Conservation (phyloP, 2,888 invertebrate genomes). For the Taphrorychus bicolor region DNA sequence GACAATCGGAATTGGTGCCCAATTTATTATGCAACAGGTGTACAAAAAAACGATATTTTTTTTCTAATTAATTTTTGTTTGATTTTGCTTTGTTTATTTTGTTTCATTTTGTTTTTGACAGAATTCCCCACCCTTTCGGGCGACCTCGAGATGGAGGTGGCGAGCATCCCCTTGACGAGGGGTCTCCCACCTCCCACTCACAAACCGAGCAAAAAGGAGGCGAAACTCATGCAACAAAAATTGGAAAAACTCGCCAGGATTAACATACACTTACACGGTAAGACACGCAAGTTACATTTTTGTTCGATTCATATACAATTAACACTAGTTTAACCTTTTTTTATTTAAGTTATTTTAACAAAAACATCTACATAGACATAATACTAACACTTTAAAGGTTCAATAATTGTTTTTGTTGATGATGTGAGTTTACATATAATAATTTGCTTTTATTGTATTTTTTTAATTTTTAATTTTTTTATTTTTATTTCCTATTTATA, state of each 20-base stretch:
- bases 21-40: too few species aligned
- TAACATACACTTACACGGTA: conserved; percentile 87
- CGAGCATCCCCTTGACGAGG: conserved; percentile 61
- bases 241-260: conserved; percentile 79
- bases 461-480: too few species aligned
- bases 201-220: conserved; percentile 71
- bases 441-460: too few species aligned
- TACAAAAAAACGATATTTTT: not conserved
- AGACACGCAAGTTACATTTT: too few species aligned
- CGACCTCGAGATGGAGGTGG: conserved; percentile 64
- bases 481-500: too few species aligned
- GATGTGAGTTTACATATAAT: too few species aligned
- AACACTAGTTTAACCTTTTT: not conserved
- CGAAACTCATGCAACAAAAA: conserved; percentile 73
- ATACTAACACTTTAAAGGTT: too few species aligned
- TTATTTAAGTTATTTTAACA: not conserved
- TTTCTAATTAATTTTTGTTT: conserved; percentile 36
- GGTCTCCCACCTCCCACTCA: conserved; percentile 62
- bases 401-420: too few species aligned
- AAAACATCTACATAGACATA: too few species aligned
- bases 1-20: too few species aligned
- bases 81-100: conserved; percentile 46
- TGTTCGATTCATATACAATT: not conserved
- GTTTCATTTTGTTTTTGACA: conserved; percentile 53
- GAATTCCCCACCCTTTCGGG: conserved; percentile 65